Percentiles rank a stretch among this genome's conserved stretches.
phyloP scores from a whole-genome alignment of 2,797 vertebrate species.

The Crenuchus spilurus region DNA sequence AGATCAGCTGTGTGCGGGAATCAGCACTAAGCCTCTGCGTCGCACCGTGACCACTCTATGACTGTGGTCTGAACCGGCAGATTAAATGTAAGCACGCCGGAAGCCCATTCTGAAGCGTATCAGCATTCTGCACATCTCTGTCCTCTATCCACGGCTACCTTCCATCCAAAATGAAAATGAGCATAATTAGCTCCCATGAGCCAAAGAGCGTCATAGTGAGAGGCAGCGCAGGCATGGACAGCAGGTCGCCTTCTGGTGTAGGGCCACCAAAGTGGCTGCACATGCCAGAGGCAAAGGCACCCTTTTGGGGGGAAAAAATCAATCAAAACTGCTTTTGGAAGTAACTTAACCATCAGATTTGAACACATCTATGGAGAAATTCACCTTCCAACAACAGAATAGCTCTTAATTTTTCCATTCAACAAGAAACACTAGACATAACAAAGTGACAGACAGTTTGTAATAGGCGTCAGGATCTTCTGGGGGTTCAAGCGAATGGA shows the following conservation, averaged over 20 bases:
- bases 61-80: constrained; percentile 66
- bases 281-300: constrained; percentile 35
- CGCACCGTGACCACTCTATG: constrained; percentile 13
- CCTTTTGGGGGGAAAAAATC: neutral
- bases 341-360: constrained; percentile 28
- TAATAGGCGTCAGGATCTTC: neutral
- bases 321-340: constrained; percentile 36
- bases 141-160: constrained; percentile 56
- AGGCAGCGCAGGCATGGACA: constrained; percentile 16
- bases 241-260: constrained; percentile 20
- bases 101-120: constrained; percentile 71
- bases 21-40: neutral
- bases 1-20: constrained; percentile 33
- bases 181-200: constrained; percentile 75
- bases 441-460: neutral
- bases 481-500: neutral
- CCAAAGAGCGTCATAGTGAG: constrained; percentile 64
- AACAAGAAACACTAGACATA: neutral
- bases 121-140: constrained; percentile 71
- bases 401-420: neutral
- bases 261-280: constrained; percentile 15
- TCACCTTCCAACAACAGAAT: neutral
- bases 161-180: constrained; percentile 74
- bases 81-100: constrained; percentile 62
- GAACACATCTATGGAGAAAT: neutral